Evolutionary conservation across 2,113 vertebrate genomes (phyloP), one percentile per base, ranked within the genome.

Genomic region (Triplophysa siluroides): DNA sequence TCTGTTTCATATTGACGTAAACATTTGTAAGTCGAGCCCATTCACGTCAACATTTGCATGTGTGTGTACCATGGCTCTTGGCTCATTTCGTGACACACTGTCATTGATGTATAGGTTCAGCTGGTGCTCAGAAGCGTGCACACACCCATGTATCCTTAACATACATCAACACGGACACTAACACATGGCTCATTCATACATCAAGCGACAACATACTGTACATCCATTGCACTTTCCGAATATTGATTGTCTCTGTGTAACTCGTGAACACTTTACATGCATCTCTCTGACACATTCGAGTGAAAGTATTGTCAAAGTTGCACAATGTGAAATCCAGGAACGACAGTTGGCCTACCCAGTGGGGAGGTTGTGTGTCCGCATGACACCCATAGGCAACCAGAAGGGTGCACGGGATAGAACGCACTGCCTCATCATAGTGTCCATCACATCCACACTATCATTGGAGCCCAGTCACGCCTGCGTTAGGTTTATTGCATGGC

Each of bases 401-500:
- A 52, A 52, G 73, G 26, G 41, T 24, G 45, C 24, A 63, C 18
- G 56, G 14, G 58, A 21, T 38, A 66, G 29, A 54, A 24, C 71
- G 18, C 75, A 26, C 13, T 54, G 21, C 54, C 19, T 60, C 50
- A 33, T 45, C 78, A 56, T 10, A 68, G 45, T 58, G 47, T 23
- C 67, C 23, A 79, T 60, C 70, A 81, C 66, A 81, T 82, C 68
- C 80, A 76, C 45, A 65, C 62, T 38, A 21, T 66, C 87, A 88
- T 88, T 81, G 76, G 71, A 83, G 83, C 87, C 84, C 88, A 89
- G 85, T 89, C 87, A 83, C 76, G 77, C 74, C 83, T 84, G 82
- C 84, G 83, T 88, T 78, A 82, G 71, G 72, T 88, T 87, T 80
- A 83, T 84, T 88, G 76, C 85, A 80, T 70, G 78, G 54, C 76